These are phyloP conservation scores for Noctua pronuba DNA, from an alignment of 2,888 invertebrate species.

Conservation along the genomic window DNA sequence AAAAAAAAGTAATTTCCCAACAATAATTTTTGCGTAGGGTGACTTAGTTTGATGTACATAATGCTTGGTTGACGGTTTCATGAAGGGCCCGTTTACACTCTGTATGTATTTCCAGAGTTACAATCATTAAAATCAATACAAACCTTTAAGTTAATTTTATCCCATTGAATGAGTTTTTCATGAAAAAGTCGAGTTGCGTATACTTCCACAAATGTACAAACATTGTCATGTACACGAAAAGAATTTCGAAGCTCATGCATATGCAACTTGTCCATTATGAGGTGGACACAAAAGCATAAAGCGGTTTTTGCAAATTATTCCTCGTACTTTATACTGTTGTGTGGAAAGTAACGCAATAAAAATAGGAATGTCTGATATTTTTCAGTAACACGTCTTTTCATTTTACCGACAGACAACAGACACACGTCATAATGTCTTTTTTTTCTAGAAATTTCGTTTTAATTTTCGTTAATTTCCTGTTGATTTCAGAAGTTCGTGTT, in stretches of 20 bases:
- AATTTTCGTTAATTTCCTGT: not conserved
- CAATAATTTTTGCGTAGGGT: too few species aligned
- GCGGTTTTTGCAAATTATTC: slow-evolving; percentile 40
- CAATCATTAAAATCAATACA: too few species aligned
- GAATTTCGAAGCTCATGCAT: slow-evolving; percentile 49
- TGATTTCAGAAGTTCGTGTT: not conserved
- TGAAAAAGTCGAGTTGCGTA: too few species aligned
- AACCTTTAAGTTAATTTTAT: too few species aligned
- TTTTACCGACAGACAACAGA: not conserved
- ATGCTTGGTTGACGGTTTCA: too few species aligned
- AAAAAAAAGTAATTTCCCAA: too few species aligned
- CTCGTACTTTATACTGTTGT: not conserved
- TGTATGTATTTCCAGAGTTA: too few species aligned
- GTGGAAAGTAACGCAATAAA: slow-evolving; percentile 3
- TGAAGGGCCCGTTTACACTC: too few species aligned
- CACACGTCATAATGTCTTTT: not conserved
- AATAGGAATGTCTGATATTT: slow-evolving; percentile 27
- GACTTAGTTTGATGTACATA: too few species aligned
- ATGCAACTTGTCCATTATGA: slow-evolving; percentile 42
- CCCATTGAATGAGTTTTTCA: too few species aligned
- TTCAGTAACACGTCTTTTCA: slow-evolving; percentile 13
- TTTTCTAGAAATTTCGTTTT: not conserved
- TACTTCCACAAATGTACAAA: not conserved
- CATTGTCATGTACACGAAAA: slow-evolving; percentile 21
- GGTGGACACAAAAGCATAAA: slow-evolving; percentile 31